A percentile compares a stretch with the other conserved stretches of the same genome.
Evolutionary conservation across 2,888 invertebrate genomes (phyloP).

Genomic region (Thecophora atra): DNA sequence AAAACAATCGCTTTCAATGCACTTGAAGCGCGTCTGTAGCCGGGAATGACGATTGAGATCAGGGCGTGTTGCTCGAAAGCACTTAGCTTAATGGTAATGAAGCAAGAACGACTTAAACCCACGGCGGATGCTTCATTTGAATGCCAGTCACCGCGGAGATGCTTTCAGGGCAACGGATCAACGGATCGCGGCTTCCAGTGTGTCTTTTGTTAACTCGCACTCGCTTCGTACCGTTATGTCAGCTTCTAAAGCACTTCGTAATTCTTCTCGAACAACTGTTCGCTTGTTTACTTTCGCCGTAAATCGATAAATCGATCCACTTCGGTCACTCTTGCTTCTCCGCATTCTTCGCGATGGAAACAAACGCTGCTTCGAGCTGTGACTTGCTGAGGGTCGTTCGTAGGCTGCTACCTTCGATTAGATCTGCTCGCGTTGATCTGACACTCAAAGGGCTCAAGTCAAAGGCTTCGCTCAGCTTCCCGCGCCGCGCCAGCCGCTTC

Average conservation of each 20-base stretch:
- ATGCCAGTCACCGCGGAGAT: slow-evolving; percentile 45
- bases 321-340: slow-evolving; percentile 35
- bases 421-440: slow-evolving; percentile 42
- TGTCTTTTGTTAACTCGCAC: slow-evolving; percentile 34
- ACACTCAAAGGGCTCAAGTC: slow-evolving; percentile 38
- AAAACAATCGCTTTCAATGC: slow-evolving; percentile 31
- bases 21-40: slow-evolving; percentile 12
- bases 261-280: neutral
- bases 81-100: slow-evolving; percentile 41
- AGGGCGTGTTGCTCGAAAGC: slow-evolving; percentile 47
- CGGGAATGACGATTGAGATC: slow-evolving; percentile 30
- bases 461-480: neutral
- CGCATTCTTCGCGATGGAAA: neutral
- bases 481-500: slow-evolving; percentile 50
- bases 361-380: neutral
- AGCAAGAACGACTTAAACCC: slow-evolving; percentile 30
- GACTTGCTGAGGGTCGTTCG: slow-evolving; percentile 16
- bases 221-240: slow-evolving; percentile 11
- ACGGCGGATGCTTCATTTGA: slow-evolving; percentile 50
- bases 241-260: slow-evolving; percentile 28
- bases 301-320: slow-evolving; percentile 17
- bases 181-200: slow-evolving; percentile 61
- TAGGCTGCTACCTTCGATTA: slow-evolving; percentile 26
- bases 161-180: too few species aligned
- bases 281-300: neutral